A percentile compares a stretch with the other conserved stretches of the same genome.
Evolutionary conservation across 92 coral and sea anemone genomes (phyloP).

Genomic region (Heteractis magnifica): DNA sequence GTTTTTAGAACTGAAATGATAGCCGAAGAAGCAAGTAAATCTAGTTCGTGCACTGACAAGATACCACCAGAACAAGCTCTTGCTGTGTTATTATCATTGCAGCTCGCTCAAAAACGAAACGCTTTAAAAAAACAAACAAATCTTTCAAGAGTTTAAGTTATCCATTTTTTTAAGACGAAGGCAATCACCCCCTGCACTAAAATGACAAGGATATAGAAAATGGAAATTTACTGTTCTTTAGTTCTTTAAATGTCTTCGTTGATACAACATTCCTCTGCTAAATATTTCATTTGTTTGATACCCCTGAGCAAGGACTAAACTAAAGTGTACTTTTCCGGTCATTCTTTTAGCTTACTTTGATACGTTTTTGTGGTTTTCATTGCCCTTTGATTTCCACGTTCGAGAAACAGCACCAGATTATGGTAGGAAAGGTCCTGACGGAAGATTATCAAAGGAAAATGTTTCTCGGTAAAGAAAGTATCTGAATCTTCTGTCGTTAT

Average conservation of each 20-base stretch:
- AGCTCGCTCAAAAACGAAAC: slow-evolving; percentile 28
- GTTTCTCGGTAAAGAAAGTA: too few species aligned
- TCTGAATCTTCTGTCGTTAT: too few species aligned
- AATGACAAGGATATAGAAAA: not conserved
- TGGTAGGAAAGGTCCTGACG: too few species aligned
- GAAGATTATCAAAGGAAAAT: too few species aligned
- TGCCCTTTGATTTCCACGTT: not conserved
- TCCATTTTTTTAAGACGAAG: not conserved
- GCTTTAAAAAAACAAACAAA: slow-evolving; percentile 33
- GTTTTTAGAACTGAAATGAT: not conserved
- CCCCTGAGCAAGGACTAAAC: not conserved
- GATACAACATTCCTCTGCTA: not conserved
- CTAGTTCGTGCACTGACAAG: slow-evolving; percentile 18
- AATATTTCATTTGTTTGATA: not conserved
- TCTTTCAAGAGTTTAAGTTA: not conserved
- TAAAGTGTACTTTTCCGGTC: slow-evolving; percentile 6
- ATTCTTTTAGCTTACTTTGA: slow-evolving; percentile 2
- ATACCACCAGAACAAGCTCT: slow-evolving; percentile 27
- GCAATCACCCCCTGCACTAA: not conserved
- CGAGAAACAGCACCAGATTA: too few species aligned
- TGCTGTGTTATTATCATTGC: slow-evolving; percentile 35
- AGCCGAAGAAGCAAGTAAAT: not conserved
- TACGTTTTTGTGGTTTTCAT: slow-evolving; percentile 16
- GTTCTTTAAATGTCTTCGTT: not conserved
- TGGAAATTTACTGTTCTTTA: not conserved